A percentile compares a stretch with the other conserved stretches of the same genome.
Conservation (phyloP, 2,113 vertebrate species). For the Cranoglanis bouderius region DNA sequence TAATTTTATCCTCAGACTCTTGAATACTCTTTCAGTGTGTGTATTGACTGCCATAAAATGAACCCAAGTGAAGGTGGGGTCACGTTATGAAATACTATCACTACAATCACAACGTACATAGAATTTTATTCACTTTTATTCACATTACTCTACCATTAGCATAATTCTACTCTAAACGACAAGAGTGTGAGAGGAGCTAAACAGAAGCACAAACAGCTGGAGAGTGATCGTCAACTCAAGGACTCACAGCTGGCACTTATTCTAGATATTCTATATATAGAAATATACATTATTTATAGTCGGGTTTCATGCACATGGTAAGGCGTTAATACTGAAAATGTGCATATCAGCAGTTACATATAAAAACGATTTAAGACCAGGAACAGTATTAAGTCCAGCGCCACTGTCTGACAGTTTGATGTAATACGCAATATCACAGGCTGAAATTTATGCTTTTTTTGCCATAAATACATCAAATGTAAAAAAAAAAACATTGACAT, state of each 20-base stretch:
- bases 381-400: background rate
- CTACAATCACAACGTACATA: background rate
- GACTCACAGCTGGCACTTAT: background rate
- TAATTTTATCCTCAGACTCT: background rate
- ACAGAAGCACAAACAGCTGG: slow-evolving; percentile 3
- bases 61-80: background rate
- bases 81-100: background rate
- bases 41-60: background rate
- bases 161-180: background rate
- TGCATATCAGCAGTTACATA: background rate
- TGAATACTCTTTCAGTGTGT: background rate
- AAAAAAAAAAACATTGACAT: no score
- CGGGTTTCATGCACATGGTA: background rate
- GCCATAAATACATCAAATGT: background rate
- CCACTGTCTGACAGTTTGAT: background rate
- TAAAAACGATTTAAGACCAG: background rate
- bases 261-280: background rate
- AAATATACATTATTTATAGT: background rate
- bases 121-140: background rate
- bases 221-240: background rate
- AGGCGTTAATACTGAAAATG: background rate
- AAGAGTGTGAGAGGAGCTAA: background rate
- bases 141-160: background rate
- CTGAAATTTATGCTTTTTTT: background rate
- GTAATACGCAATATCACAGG: background rate